Evolutionary conservation across 2,797 vertebrate species (phyloP), one percentile per base, ranked within the genome.

Genomic region (Enteromius unitaeniatus): DNA sequence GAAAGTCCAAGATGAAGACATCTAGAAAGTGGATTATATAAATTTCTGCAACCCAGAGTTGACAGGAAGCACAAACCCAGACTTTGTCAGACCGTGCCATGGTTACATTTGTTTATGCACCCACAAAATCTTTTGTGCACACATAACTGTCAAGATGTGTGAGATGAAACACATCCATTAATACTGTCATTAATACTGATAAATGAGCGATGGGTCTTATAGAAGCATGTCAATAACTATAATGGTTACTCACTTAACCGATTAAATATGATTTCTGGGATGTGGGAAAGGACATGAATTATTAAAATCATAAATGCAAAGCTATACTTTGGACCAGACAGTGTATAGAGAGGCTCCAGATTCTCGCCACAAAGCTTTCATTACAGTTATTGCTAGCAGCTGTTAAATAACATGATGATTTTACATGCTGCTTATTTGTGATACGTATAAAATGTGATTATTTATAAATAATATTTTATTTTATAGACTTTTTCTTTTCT

Each of bases 181-280:
- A 21, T 34, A 10, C 42, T 31, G 7, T 79, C 62, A 67, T 67
- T 79, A 67, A 49, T 65, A 67, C 1, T 79, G 45, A 68, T 79
- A 10, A 68, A 37, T 37, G 45, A 79, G 45, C 8, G 9, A 19
- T 64, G 28, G 17, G 53, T 77, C n/a, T 77, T 77, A 23, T 14
- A 42, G 34, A 76, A 42, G 37, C 58, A 8, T 40, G 14, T 68
- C 64, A 53, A 40, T 21, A 79, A 23, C 2, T 51, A 37, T 68
- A 53, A 79, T 79, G 78, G 64, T 37, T 53, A 68, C 62, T 37
- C 62, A 51, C 47, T 28, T 28, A 51, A 51, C 19, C 1, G 42
- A 37, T 78, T 79, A 37, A 19, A 79, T 37, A 17, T 40, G 47
- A 53, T 79, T 79, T 79, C n/a, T 40, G 47, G 47, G 78, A 68